A percentile compares a stretch with the other conserved stretches of the same genome.
phyloP scores from a whole-genome alignment of 2,888 invertebrate genomes.

The Cephus runcator region DNA sequence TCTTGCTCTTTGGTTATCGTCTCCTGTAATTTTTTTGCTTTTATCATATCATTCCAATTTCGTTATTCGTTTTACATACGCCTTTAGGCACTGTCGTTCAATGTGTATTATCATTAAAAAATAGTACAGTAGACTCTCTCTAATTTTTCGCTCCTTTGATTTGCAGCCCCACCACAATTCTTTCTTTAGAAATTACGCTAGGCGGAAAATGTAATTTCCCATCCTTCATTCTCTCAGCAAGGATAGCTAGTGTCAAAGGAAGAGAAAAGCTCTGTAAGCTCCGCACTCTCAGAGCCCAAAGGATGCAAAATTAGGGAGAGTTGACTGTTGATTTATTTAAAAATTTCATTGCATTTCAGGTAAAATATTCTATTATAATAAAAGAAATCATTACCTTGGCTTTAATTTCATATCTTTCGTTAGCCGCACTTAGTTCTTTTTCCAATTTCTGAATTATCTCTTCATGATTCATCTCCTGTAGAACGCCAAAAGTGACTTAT shows the following conservation, averaged over 20 bases:
- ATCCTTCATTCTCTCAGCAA: too few relatives aligned
- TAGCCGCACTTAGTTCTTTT: slow-evolving; percentile 9
- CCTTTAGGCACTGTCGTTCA: slow-evolving; percentile 28
- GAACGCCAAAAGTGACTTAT: not conserved
- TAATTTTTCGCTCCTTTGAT: too few relatives aligned
- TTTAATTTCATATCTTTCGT: slow-evolving; percentile 12
- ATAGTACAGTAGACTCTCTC: not conserved
- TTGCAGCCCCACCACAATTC: too few relatives aligned
- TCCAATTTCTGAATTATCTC: slow-evolving; percentile 3
- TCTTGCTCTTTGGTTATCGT: slow-evolving; percentile 40
- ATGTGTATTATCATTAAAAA: not conserved
- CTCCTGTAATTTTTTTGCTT: slow-evolving; percentile 15
- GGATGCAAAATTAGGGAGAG: too few relatives aligned
- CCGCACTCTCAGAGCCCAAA: too few relatives aligned
- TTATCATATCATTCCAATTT: slow-evolving; percentile 28
- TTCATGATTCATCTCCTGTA: not conserved
- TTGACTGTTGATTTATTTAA: not conserved
- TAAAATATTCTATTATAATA: not conserved
- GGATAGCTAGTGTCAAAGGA: too few relatives aligned
- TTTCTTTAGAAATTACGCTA: too few relatives aligned
- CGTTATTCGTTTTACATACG: slow-evolving; percentile 23
- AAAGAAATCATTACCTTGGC: slow-evolving; percentile 3
- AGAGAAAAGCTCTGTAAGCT: too few relatives aligned
- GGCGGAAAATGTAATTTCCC: too few relatives aligned
- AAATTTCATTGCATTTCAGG: not conserved